Percentiles rank a stretch among this genome's conserved stretches.
phyloP scores from a whole-genome alignment of 1,140 invertebrate species.

The Danaus melanippus region DNA sequence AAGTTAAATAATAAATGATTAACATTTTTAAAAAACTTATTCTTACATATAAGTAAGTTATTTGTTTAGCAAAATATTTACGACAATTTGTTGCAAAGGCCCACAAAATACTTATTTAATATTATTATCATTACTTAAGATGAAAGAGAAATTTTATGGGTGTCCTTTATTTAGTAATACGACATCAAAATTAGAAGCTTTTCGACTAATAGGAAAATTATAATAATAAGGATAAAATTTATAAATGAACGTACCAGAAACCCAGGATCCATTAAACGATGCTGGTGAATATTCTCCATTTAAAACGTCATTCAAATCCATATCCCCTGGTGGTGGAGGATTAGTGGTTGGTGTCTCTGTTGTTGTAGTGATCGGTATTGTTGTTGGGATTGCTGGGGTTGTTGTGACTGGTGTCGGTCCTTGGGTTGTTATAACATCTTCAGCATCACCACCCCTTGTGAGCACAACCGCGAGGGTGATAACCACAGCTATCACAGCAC shows the following conservation, averaged over 20 bases:
- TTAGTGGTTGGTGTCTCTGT: slow-evolving; percentile 16
- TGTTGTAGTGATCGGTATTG: slow-evolving; percentile 23
- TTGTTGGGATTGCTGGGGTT: slow-evolving; percentile 15
- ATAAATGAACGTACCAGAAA: slow-evolving; percentile 32
- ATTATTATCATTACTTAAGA: no score
- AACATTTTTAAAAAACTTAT: no score
- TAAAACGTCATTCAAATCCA: slow-evolving; percentile 50
- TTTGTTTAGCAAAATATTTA: no score
- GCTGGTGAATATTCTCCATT: slow-evolving; percentile 40
- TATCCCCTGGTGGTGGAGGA: slow-evolving; percentile 19
- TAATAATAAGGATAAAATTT: background rate
- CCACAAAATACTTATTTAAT: no score
- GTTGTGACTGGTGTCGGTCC: slow-evolving; percentile 15
- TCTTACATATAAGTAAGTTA: no score
- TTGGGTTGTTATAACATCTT: slow-evolving; percentile 32
- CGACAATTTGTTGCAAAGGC: no score
- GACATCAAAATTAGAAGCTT: no score
- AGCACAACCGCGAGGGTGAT: slow-evolving; percentile 47
- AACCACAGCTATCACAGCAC: slow-evolving; percentile 40
- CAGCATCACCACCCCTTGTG: slow-evolving; percentile 28
- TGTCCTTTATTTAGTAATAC: no score
- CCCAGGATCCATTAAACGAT: slow-evolving; percentile 49
- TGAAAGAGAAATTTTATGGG: no score
- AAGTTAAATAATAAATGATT: no score
- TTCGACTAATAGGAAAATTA: no score